Evolutionary conservation across 2,113 vertebrate genomes (phyloP), one percentile per base, ranked within the genome.

Genomic region (Platysteira castanea): DNA sequence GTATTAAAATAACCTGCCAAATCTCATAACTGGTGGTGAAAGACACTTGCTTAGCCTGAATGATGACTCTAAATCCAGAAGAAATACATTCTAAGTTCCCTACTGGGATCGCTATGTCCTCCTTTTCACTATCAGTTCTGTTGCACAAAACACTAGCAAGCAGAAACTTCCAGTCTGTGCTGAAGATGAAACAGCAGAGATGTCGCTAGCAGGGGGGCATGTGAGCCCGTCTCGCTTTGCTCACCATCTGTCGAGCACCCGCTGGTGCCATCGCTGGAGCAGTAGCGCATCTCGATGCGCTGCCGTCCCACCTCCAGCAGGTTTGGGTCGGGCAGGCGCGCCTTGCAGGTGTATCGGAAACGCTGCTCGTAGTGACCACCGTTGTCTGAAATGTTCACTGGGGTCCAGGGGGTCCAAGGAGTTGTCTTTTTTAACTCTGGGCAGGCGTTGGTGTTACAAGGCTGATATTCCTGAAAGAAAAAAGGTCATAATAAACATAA

Each of bases 381-480:
- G 0, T 99, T 99, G 98, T 99, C 99, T 0, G 99, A 99, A 95
- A 99, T 99, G 97, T 99, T 99, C 92, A 99, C 99, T 0, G 99
- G 99, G 0, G 98, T 99, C 99, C 99, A 99, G 6, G 99, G 99
- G 0, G 99, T 99, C 99, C 99, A 99, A 7, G 99, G 99, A 0
- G 99, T 99, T 35, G 99, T 99, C 98, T 99, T 99, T 96, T 99
- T 99, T 84, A 99, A 95, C 95, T 99, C 99, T 2, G 99, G 99
- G 78, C 99, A 99, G 0, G 98, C 97, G 3, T 98, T 98, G 42
- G 98, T 99, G 97, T 99, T 99, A 93, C 99, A 99, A 3, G 99
- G 98, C 96, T 99, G 99, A 96, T 99, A 99, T 93, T 99, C 99
- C 99, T 99, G 95, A 52, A 57, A 67, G 61, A 71, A 56, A 56